Evolutionary conservation across 2,888 invertebrate species (phyloP).

Genomic region (Ligdia adustata): DNA sequence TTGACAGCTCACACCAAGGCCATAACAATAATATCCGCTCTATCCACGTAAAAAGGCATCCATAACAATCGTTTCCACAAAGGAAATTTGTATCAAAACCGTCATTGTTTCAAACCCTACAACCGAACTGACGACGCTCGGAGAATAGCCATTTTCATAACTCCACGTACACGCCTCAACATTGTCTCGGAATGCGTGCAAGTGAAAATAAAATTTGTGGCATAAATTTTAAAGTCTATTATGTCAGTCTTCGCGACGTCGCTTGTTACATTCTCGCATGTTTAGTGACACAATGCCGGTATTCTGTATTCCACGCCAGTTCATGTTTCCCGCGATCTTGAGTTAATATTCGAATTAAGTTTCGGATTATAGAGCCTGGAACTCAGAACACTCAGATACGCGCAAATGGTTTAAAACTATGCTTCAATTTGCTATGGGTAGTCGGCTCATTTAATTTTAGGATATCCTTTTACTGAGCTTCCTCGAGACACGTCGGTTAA

Average conservation of each 20-base stretch:
- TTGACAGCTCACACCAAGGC: not conserved
- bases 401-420: slow-evolving; percentile 44
- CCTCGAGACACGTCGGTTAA: slow-evolving; percentile 6
- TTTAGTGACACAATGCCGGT: slow-evolving; percentile 51
- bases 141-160: slow-evolving; percentile 51
- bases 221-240: slow-evolving; percentile 41
- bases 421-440: slow-evolving; percentile 34
- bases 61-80: slow-evolving; percentile 57
- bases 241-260: slow-evolving; percentile 31
- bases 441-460: slow-evolving; percentile 24
- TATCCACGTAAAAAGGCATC: slow-evolving; percentile 40
- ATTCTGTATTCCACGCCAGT: slow-evolving; percentile 64
- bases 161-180: slow-evolving; percentile 43
- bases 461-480: slow-evolving; percentile 14
- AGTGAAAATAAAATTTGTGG: slow-evolving; percentile 45
- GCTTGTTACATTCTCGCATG: slow-evolving; percentile 37
- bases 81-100: slow-evolving; percentile 71
- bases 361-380: slow-evolving; percentile 49
- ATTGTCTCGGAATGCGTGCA: slow-evolving; percentile 17
- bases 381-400: slow-evolving; percentile 24
- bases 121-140: slow-evolving; percentile 34
- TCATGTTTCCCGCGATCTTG: slow-evolving; percentile 65
- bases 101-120: slow-evolving; percentile 53
- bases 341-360: slow-evolving; percentile 66
- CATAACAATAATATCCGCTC: slow-evolving; percentile 24